Conservation (phyloP, 2,797 vertebrate genomes). For the Gallinago solitaria region DNA sequence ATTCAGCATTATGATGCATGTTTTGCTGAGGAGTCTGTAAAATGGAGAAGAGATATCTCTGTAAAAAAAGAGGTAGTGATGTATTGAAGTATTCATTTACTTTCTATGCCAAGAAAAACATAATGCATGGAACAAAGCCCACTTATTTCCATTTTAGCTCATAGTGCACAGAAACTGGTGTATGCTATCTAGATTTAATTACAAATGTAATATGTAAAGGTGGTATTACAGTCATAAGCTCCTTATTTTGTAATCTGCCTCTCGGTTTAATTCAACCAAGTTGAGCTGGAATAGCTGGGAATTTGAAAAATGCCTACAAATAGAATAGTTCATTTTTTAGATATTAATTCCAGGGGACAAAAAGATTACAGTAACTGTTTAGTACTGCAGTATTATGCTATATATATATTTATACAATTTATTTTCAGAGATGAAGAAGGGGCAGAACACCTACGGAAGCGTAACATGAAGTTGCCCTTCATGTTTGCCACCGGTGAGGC, state of each 20-base stretch:
- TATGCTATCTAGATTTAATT: slow-evolving; percentile 46
- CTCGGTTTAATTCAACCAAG: slow-evolving; percentile 25
- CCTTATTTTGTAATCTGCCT: slow-evolving; percentile 50
- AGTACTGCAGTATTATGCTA: not conserved
- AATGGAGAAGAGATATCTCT: not conserved
- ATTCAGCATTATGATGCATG: not conserved
- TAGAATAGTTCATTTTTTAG: not conserved
- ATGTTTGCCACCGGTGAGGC: slow-evolving; percentile 84
- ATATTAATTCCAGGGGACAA: not conserved
- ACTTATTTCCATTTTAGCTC: slow-evolving; percentile 1
- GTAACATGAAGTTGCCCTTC: slow-evolving; percentile 80
- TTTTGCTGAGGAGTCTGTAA: not conserved
- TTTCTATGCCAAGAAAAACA: not conserved
- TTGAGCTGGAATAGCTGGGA: slow-evolving; percentile 30
- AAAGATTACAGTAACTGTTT: not conserved
- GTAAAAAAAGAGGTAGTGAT: not conserved
- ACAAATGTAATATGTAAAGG: slow-evolving; percentile 32
- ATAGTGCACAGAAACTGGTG: not conserved
- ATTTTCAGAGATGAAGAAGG: slow-evolving; percentile 85
- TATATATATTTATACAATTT: not conserved
- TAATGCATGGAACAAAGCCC: not conserved
- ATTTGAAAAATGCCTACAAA: slow-evolving; percentile 49
- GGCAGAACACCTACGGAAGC: slow-evolving; percentile 80
- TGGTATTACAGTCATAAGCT: slow-evolving; percentile 45
- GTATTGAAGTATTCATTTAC: not conserved